Evolutionary conservation across 2,888 invertebrate genomes (phyloP), one percentile per base, ranked within the genome.

Genomic region (Trypoxylon attenuatum): DNA sequence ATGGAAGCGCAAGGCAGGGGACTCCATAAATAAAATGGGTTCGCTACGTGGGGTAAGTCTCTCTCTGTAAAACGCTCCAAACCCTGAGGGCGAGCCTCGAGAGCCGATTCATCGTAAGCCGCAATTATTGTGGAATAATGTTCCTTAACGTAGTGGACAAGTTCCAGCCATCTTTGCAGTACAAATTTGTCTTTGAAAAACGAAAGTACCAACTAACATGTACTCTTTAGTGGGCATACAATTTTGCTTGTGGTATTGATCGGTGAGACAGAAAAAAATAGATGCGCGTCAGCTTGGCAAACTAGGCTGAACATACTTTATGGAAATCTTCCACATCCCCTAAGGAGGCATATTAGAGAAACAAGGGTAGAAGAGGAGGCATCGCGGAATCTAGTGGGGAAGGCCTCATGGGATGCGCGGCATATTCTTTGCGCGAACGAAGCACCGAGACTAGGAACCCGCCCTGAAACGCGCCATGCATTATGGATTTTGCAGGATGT

Each of bases 311-410:
- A 19, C 43, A n/a, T 57, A 66, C 65, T 66, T 18, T 52, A 69
- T 61, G 69, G 50, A 69, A 59, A 69, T 69, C 62, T 53, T 49
- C 38, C 49, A 52, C 56, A 53, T 53, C 58, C 62, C 19, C n/a
- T 10, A 10, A 23, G 27, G 29, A 53, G 33, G 42, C 39, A 22
- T 15, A 16, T 18, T 25, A 45, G 33, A 41, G 25, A 18, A 43
- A 53, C 23, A 43, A 15, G 10, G 22, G 43, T 2, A 18, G n/a
- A 16, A 27, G 41, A 38, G 18, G 19, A 23, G 49, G 23, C 60
- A 23, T 25, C 50, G 43, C 19, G 27, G 33, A 47, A 47, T 45
- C 39, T 18, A 15, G 18, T 23, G 42, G 39, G 53, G 43, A 16
- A 23, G 13, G n/a, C 13, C 13, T 13, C 10, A 29, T 29, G 33